These are phyloP conservation scores for Solenopsis invicta DNA, from an alignment of 1,140 invertebrate species.

Conservation along the genomic window DNA sequence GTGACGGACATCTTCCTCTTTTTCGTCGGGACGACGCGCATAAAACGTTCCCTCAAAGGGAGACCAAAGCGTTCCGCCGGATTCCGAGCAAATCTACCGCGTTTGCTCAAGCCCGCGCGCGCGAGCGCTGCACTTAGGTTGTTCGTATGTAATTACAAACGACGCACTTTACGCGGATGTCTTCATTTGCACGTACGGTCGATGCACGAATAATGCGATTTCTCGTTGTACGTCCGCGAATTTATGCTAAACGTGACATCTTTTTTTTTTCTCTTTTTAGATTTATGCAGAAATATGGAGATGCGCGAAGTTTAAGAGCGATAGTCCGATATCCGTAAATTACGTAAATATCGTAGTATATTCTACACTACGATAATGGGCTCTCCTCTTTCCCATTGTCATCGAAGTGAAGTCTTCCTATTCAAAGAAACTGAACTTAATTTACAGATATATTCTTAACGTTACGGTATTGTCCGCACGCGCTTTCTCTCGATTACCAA, in stretches of 20 bases:
- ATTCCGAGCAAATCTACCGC: slow-evolving; percentile 48
- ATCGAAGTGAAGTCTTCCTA: neutral
- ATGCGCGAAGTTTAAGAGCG: neutral
- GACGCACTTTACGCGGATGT: slow-evolving; percentile 31
- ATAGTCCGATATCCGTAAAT: neutral
- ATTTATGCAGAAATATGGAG: neutral
- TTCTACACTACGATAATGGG: neutral
- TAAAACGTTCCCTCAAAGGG: slow-evolving; percentile 56
- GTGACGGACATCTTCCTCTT: slow-evolving; percentile 54
- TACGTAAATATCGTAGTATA: slow-evolving; percentile 15
- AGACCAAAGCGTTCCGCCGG: slow-evolving; percentile 53
- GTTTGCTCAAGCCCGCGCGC: slow-evolving; percentile 46
- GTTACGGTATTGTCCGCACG: slow-evolving; percentile 33
- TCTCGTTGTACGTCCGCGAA: neutral
- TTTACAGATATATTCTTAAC: slow-evolving; percentile 31
- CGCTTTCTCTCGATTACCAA: slow-evolving; percentile 27
- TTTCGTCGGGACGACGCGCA: slow-evolving; percentile 32
- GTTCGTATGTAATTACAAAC: slow-evolving; percentile 56
- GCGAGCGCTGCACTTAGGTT: slow-evolving; percentile 12
- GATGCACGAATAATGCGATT: slow-evolving; percentile 22
- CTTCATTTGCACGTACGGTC: slow-evolving; percentile 36
- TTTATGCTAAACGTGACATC: neutral
- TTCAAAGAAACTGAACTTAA: slow-evolving; percentile 27
- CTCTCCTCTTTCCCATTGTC: slow-evolving; percentile 10
- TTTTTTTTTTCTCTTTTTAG: neutral